Evolutionary conservation across 2,797 vertebrate genomes (phyloP), one percentile per base, ranked within the genome.

Genomic region (Acrossocheilus wenchowensis): DNA sequence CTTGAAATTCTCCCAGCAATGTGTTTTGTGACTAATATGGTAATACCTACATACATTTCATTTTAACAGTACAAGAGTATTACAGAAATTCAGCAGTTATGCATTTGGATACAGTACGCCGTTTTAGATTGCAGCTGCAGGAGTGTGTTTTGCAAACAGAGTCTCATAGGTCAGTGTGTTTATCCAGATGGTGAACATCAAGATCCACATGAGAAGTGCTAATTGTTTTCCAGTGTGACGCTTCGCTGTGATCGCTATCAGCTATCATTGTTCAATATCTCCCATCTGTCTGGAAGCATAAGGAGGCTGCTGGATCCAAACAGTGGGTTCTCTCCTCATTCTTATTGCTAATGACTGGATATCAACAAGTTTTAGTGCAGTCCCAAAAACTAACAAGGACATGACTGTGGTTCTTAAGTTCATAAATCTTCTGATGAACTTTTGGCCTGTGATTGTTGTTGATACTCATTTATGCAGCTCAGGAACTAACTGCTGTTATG

Each of bases 161-260:
- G 68, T 68, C 52, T 66, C 39, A 15, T 79, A 82, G 86, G 84
- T 87, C 57, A 82, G 30, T 8, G 14, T 82, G 78, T 84, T 87
- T 50, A 79, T 87, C 84, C 88, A 89, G 86, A 87, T 86, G 88
- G 88, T 81, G 78, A 34, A 62, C 74, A 85, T 86, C 81, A 75
- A 78, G 71, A 79, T 78, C 78, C 83, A 66, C 45, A 68, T 23
- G 78, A 89, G 72, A 87, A 69, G 78, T 81, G 84, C 81, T 87
- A 74, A 81, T 82, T 79, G 73, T 64, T 57, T 80, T 86, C 48
- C 78, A 62, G 30, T 64, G 82, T 81, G 83, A 85, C 2, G 78
- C 78, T 48, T 64, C 10, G 10, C 26, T 75, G 82, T 54, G 71
- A 75, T 36, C 1, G 11, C 64, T 48, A 83, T 89, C 72, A 23